A percentile compares a stretch with the other conserved stretches of the same genome.
These are phyloP conservation scores for Gallinago paraguaiae DNA, from an alignment of 2,113 vertebrate species.

Conservation along the genomic window DNA sequence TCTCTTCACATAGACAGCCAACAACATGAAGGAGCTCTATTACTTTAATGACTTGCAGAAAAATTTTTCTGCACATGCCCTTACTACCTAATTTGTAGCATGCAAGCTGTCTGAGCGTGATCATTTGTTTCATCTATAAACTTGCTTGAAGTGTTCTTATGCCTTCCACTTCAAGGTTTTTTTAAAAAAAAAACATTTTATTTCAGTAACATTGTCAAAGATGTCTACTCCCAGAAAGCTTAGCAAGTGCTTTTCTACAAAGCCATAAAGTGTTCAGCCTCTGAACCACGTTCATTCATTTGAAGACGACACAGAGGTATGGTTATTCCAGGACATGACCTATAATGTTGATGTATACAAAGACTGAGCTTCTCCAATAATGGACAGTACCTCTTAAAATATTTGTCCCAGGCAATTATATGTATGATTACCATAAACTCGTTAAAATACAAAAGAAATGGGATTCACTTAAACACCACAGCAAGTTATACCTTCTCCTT, in stretches of 20 bases:
- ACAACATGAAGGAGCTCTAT: not conserved
- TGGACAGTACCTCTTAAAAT: fast-evolving
- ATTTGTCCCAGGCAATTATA: not conserved
- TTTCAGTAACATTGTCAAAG: not conserved
- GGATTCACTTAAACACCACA: not conserved
- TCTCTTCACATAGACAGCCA: not conserved
- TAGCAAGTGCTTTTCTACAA: not conserved
- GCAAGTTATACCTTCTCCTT: not conserved
- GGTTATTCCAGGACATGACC: not conserved
- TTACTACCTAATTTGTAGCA: not conserved
- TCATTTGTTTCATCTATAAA: not conserved
- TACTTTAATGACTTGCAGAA: not conserved
- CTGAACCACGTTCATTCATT: not conserved
- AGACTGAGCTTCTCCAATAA: not conserved
- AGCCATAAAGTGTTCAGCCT: not conserved
- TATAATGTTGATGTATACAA: not conserved
- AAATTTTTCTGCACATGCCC: not conserved
- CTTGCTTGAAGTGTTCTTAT: not conserved
- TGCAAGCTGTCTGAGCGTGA: not conserved
- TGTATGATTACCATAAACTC: not conserved
- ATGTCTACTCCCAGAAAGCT: not conserved
- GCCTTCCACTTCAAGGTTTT: not conserved
- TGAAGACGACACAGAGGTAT: not conserved
- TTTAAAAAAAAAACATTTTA: not conserved
- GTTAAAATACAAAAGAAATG: not conserved